Evolutionary conservation across 2,113 vertebrate genomes (phyloP), one percentile per base, ranked within the genome.

Genomic region (Theristicus caerulescens): DNA sequence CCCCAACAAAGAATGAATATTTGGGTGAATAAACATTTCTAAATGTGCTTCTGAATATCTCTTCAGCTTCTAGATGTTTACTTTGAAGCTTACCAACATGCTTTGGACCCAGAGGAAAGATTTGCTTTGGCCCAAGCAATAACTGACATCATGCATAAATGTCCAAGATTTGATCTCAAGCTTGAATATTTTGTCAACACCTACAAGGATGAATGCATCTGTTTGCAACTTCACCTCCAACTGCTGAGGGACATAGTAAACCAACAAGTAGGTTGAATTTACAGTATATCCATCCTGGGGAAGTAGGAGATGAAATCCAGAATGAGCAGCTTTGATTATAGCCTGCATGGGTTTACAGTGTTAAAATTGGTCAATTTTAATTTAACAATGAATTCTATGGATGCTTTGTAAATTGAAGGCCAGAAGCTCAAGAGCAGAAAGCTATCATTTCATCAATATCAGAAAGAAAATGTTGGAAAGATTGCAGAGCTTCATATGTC

Each of bases 61-160:
- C 70, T 95, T 67, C 94, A 99, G 98, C 97, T 99, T 85, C 91
- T 99, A 34, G 97, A 98, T 92, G 95, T 97, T 96, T 98, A 98
- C 76, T 98, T 97, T 51, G 98, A 98, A 96, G 98, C 97, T 65
- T 98, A 98, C 86, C 98, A 98, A 84, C 98, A 98, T 55, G 72
- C 95, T 31, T 44, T 96, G 57, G 98, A 98, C 67, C 46, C 95
- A 21, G 98, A 98, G 57, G 97, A 98, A 96, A 96, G 97, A 90
- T 97, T 98, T 71, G 36, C 97, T 27, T 93, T 98, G 95, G 98
- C 97, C 21, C 97, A 97, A 73, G 97, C 87, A 1, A 97, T 98
- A 79, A 98, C 46, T 64, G 97, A 98, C 82, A 83, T 98, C 74
- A 97, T 97, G 94, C 91, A 98, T 82, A 97, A 96, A 40, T 22